These are phyloP conservation scores for Pandemis cinnamomeana DNA, from an alignment of 2,888 invertebrate species.

Conservation along the genomic window DNA sequence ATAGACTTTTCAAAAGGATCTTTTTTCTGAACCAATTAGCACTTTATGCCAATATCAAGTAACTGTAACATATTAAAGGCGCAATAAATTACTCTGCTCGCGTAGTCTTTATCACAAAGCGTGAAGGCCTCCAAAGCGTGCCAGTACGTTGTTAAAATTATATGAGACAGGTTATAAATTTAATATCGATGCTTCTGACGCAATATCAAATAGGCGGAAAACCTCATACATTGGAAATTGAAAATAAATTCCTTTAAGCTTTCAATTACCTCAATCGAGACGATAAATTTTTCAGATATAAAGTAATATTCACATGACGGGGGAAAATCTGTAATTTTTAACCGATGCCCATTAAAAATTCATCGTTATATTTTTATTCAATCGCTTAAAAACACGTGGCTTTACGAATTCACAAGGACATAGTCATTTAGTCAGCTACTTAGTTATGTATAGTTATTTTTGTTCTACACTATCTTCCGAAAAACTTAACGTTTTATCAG, in stretches of 20 bases:
- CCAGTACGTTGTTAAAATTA: conserved; percentile 51
- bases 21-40: conserved; percentile 1
- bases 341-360: not conserved
- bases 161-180: conserved; percentile 62
- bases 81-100: conserved; percentile 14
- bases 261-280: conserved; percentile 81
- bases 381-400: not conserved
- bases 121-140: conserved; percentile 31
- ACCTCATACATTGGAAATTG: conserved; percentile 79
- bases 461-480: too few species aligned
- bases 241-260: conserved; percentile 83
- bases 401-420: not conserved
- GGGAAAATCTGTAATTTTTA: not conserved
- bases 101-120: conserved; percentile 25
- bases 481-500: too few species aligned
- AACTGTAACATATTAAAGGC: conserved; percentile 19
- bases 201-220: conserved; percentile 68
- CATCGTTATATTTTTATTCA: not conserved
- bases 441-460: too few species aligned
- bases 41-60: conserved; percentile 20
- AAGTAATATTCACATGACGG: conserved; percentile 53
- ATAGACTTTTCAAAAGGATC: not conserved
- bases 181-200: conserved; percentile 53
- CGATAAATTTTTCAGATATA: conserved; percentile 71
- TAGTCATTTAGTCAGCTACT: not conserved